A percentile compares a stretch with the other conserved stretches of the same genome.
phyloP scores from a whole-genome alignment of 1,140 invertebrate genomes.

The Drosophila athabasca region DNA sequence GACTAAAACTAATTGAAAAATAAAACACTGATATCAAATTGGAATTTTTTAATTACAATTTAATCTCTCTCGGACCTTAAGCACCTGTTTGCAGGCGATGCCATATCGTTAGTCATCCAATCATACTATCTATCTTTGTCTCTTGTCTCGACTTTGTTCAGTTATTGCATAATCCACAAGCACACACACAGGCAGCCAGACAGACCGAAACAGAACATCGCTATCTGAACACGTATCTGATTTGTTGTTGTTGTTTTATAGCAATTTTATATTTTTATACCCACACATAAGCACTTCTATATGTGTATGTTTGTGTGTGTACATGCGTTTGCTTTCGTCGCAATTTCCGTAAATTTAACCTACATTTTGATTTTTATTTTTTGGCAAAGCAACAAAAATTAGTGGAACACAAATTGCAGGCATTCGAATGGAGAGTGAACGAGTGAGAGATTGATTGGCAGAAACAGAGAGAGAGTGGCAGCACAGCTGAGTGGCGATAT shows the following conservation, averaged over 20 bases:
- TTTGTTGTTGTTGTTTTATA: constrained; percentile 52
- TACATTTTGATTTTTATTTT: constrained; percentile 62
- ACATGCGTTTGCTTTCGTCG: constrained; percentile 39
- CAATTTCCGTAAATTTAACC: constrained; percentile 81
- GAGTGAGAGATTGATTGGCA: not conserved
- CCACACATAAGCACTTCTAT: constrained; percentile 7
- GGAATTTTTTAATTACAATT: not conserved
- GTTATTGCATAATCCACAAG: constrained; percentile 44
- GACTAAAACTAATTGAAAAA: not conserved
- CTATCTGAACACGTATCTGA: constrained; percentile 74
- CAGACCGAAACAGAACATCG: constrained; percentile 39
- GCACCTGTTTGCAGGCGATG: constrained; percentile 42
- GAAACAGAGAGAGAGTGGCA: not conserved
- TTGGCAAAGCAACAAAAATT: constrained; percentile 40
- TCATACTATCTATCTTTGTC: constrained; percentile 38
- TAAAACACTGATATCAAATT: no score
- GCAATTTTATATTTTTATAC: constrained; percentile 63
- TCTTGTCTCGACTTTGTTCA: constrained; percentile 21
- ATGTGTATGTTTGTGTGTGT: constrained; percentile 16
- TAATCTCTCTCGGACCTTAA: not conserved
- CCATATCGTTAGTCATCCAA: constrained; percentile 34
- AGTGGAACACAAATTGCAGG: constrained; percentile 41
- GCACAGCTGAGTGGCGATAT: constrained; percentile 3
- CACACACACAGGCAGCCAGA: constrained; percentile 11
- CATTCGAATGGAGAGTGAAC: constrained; percentile 9